These are phyloP conservation scores for Kuschelorhynchus macadamiae DNA, from an alignment of 2,888 invertebrate species.

Conservation along the genomic window DNA sequence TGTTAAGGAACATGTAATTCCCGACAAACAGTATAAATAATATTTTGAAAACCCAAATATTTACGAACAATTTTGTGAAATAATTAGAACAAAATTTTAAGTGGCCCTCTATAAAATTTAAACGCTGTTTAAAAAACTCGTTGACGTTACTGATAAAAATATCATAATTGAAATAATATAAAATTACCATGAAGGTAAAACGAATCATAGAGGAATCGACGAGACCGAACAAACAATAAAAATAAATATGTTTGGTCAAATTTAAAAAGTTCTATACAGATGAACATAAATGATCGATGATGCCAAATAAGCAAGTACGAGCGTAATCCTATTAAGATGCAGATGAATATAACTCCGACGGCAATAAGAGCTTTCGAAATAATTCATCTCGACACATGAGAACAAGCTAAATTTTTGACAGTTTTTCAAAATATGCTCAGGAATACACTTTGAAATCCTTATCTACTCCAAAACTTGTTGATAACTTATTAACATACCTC, in stretches of 20 bases:
- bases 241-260: neutral
- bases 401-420: no score
- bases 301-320: neutral
- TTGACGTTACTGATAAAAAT: constrained; percentile 22
- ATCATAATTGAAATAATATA: constrained; percentile 34
- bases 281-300: neutral
- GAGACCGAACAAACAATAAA: neutral
- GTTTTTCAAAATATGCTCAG: neutral
- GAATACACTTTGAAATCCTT: neutral
- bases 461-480: neutral
- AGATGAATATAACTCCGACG: neutral
- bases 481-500: neutral
- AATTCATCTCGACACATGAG: neutral
- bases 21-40: constrained; percentile 29
- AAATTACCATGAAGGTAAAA: constrained; percentile 42
- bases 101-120: constrained; percentile 18
- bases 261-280: neutral
- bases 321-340: neutral
- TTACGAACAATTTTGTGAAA: constrained; percentile 26
- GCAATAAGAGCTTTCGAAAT: neutral
- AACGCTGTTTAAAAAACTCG: constrained; percentile 16
- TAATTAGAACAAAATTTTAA: constrained; percentile 21
- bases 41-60: neutral
- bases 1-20: constrained; percentile 31
- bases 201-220: constrained; percentile 20